Percentiles rank a stretch among this genome's conserved stretches.
Conservation (phyloP, 1,140 invertebrate genomes). For the Drosophila gunungcola region DNA sequence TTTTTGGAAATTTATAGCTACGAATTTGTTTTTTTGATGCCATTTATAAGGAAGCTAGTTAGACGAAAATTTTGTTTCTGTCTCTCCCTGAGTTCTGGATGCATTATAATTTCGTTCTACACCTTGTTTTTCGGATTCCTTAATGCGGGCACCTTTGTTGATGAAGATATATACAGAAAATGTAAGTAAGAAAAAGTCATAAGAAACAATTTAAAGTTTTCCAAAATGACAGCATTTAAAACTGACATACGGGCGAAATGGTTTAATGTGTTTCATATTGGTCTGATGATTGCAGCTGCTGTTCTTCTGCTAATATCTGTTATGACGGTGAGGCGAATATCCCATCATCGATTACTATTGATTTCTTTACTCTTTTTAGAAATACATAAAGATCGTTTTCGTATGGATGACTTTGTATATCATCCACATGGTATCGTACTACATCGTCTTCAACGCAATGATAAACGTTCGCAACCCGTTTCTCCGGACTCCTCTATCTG, state of each 20-base stretch:
- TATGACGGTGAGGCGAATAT: conserved; percentile 14
- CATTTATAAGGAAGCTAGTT: conserved; percentile 16
- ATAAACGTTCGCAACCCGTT: conserved; percentile 19
- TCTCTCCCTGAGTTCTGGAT: conserved; percentile 28
- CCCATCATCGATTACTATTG: not conserved
- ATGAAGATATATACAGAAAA: conserved; percentile 14
- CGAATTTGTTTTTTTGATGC: conserved; percentile 30
- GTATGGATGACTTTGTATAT: conserved; percentile 35
- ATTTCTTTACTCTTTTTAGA: conserved; percentile 8
- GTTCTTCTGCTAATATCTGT: conserved; percentile 21
- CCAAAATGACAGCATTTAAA: conserved; percentile 1
- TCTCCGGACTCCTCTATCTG: not conserved
- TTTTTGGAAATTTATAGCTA: conserved; percentile 7
- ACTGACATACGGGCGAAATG: conserved; percentile 21
- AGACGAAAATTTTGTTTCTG: conserved; percentile 16
- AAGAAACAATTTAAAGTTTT: too few species aligned
- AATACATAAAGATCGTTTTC: not conserved
- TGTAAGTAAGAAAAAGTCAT: conserved; percentile 12
- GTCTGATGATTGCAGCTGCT: conserved; percentile 32
- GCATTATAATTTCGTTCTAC: conserved; percentile 43
- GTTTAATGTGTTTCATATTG: conserved; percentile 40
- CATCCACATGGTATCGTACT: conserved; percentile 31
- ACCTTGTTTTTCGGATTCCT: conserved; percentile 34
- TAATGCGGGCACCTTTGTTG: conserved; percentile 28
- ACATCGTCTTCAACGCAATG: conserved; percentile 24